These are phyloP conservation scores for Adela reaumurella DNA, from an alignment of 2,888 invertebrate species.

Conservation along the genomic window DNA sequence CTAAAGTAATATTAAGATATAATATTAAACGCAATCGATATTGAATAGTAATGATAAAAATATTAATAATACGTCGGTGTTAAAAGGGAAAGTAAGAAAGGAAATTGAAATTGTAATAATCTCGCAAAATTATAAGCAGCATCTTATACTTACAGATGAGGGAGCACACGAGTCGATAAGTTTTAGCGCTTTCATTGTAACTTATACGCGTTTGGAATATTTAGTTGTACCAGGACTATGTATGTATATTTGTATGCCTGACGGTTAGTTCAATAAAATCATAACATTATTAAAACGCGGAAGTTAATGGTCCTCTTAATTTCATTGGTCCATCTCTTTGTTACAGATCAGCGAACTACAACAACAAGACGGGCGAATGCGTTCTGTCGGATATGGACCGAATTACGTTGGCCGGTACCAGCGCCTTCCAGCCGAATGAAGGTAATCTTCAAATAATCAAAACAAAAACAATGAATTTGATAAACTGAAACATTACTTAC, in stretches of 20 bases:
- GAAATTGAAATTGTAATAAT: too few species aligned
- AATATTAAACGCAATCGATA: too few species aligned
- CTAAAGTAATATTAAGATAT: too few species aligned
- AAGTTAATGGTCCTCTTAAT: neutral
- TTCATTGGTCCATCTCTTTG: conserved; percentile 17
- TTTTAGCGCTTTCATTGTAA: neutral
- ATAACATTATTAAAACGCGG: too few species aligned
- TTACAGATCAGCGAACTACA: conserved; percentile 87
- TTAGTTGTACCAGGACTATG: too few species aligned
- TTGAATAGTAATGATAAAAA: too few species aligned
- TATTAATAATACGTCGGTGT: too few species aligned
- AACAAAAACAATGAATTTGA: neutral
- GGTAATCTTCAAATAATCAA: conserved; percentile 25
- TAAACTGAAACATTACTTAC: neutral
- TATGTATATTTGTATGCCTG: too few species aligned
- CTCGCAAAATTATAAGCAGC: too few species aligned
- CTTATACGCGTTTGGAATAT: too few species aligned
- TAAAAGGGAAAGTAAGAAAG: too few species aligned
- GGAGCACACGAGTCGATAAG: neutral
- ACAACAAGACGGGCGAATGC: conserved; percentile 80
- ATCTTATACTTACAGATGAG: neutral
- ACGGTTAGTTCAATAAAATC: too few species aligned
- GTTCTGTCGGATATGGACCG: conserved; percentile 90
- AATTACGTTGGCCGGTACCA: conserved; percentile 80
- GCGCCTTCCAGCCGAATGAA: conserved; percentile 68